A percentile compares a stretch with the other conserved stretches of the same genome.
These are phyloP conservation scores for Acheta domesticus DNA, from an alignment of 2,888 invertebrate genomes.

Conservation along the genomic window DNA sequence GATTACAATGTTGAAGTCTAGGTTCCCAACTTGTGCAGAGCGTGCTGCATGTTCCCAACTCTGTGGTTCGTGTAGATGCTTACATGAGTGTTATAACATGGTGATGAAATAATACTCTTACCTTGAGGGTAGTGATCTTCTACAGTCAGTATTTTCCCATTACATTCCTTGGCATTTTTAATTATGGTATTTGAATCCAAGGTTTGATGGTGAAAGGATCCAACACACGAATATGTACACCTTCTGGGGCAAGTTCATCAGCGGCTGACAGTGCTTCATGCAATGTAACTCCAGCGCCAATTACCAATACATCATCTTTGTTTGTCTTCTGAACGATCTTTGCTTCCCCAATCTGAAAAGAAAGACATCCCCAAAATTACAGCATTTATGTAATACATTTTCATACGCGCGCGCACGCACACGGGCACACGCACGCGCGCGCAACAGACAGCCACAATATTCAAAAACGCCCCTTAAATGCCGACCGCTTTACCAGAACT, in stretches of 20 bases:
- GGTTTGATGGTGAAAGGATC: conserved; percentile 98
- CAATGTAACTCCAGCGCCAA: conserved; percentile 92
- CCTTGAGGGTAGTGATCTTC: conserved; percentile 97
- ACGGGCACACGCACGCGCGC: no score
- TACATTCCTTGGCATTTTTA: conserved; percentile 70
- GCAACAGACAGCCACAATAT: no score
- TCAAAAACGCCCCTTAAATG: no score
- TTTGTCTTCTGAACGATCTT: conserved; percentile 72
- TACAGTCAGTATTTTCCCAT: conserved; percentile 82
- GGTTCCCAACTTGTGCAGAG: no score
- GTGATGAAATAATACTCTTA: conserved; percentile 42
- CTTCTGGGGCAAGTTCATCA: conserved; percentile 64
- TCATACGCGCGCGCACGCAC: no score
- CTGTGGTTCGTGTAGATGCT: no score
- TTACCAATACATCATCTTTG: conserved; percentile 77
- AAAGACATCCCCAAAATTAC: conserved; percentile 7
- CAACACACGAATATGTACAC: conserved; percentile 75
- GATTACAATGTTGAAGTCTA: no score
- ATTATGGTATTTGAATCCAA: conserved; percentile 75
- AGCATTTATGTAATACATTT: not conserved
- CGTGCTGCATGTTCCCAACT: no score
- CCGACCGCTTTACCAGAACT: no score
- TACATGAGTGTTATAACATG: not conserved
- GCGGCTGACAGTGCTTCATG: conserved; percentile 87
- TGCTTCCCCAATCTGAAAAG: conserved; percentile 64